Evolutionary conservation across 2,797 vertebrate genomes (phyloP).

Genomic region (Sebastes diploproa): DNA sequence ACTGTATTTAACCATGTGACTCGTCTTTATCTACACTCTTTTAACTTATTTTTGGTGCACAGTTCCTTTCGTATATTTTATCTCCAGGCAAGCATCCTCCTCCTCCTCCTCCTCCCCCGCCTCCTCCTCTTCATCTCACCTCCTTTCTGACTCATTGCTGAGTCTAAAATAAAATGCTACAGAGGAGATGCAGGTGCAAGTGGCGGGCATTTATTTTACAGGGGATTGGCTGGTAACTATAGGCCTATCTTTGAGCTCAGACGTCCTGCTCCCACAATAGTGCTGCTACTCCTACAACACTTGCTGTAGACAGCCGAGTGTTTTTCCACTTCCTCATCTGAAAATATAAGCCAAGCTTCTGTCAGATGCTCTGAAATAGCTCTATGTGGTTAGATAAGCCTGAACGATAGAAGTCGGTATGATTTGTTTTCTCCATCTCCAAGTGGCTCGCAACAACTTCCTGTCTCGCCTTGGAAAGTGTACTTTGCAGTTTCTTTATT

Average conservation of each 20-base stretch:
- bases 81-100: constrained; percentile 43
- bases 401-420: constrained; percentile 6
- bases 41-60: constrained; percentile 32
- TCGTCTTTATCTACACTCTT: neutral
- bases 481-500: neutral
- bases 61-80: constrained; percentile 39
- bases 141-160: constrained; percentile 66
- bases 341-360: constrained; percentile 24
- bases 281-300: constrained; percentile 44
- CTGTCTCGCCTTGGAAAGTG: neutral
- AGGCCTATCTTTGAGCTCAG: constrained; percentile 41
- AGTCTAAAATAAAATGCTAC: constrained; percentile 67
- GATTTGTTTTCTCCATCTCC: neutral
- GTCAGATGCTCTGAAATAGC: constrained; percentile 49
- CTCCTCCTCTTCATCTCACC: constrained; percentile 49
- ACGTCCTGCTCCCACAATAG: constrained; percentile 53
- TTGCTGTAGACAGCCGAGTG: constrained; percentile 45
- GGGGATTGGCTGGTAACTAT: constrained; percentile 40
- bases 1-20: neutral
- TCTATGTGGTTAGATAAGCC: constrained; percentile 29
- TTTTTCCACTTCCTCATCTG: constrained; percentile 50
- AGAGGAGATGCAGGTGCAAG: constrained; percentile 60
- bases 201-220: constrained; percentile 43
- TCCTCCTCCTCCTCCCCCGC: neutral
- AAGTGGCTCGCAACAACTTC: neutral